Percentiles rank a stretch among this genome's conserved stretches.
Evolutionary conservation across 2,888 invertebrate genomes (phyloP).

Genomic region (Phengaris arion): DNA sequence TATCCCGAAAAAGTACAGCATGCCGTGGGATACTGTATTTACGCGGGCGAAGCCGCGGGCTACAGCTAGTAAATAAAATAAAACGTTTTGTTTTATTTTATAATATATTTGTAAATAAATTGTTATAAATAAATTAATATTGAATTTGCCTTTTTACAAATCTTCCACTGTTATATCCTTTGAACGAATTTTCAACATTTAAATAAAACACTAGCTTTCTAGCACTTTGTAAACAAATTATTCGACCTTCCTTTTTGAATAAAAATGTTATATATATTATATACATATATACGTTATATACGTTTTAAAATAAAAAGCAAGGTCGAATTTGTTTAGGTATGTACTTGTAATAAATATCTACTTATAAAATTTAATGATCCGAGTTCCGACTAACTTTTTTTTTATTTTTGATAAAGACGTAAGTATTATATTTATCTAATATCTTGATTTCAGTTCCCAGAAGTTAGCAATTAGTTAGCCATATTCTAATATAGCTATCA

Average conservation of each 20-base stretch:
- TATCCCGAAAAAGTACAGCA: too few relatives aligned
- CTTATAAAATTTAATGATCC: background rate
- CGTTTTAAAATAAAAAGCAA: slow-evolving; percentile 1
- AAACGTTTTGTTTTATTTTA: too few relatives aligned
- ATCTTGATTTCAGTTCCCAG: background rate
- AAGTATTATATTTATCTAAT: background rate
- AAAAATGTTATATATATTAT: background rate
- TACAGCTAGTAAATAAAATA: too few relatives aligned
- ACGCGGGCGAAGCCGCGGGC: too few relatives aligned
- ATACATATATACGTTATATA: background rate
- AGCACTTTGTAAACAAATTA: background rate
- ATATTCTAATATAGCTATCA: background rate
- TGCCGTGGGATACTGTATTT: too few relatives aligned
- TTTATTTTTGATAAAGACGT: background rate
- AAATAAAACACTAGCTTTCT: background rate
- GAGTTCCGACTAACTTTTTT: too few relatives aligned
- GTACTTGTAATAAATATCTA: background rate
- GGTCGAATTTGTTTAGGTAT: background rate
- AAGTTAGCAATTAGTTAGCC: background rate
- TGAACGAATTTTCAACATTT: too few relatives aligned
- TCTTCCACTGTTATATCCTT: too few relatives aligned
- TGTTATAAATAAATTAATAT: too few relatives aligned
- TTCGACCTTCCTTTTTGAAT: background rate
- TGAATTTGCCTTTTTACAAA: too few relatives aligned
- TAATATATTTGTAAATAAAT: too few relatives aligned